Base-by-base conservation (phyloP, 2,888 invertebrate species). In the Allygus modestus region DNA sequence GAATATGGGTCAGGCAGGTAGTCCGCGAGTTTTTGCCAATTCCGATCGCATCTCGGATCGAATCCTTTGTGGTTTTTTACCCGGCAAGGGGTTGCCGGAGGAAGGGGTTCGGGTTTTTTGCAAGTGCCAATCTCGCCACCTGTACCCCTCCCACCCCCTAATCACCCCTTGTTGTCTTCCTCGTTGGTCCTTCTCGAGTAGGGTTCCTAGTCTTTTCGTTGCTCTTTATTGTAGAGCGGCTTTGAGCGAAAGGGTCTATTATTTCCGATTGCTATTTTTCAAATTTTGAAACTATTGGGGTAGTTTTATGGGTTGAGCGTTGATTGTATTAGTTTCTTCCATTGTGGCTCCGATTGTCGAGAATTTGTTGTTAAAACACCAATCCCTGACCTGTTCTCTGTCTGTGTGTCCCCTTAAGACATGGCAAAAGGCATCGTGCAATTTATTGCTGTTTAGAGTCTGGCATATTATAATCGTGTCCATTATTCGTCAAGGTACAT, bases 1-100 rank as follows among this genome's bases (percentile, higher is more conserved):
- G 65, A 82, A 75, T 65, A 33, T 75, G 65, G 84, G 75, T 82
- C 75, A 75, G 82, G 61, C 65, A 82, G 82, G 79, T 79, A 58
- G 79, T 51, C 73, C 46, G 51, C 46, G 28, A n/a, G 37, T 77
- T 77, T 77, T 77, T 77, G 77, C 77, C 51, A 77, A 77, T 73
- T 23, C 23, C 51, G 77, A 77, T 77, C 77, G 7, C 77, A 23
- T 51, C 79, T 33, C 11, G 28, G 33, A 17, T 15, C 28, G 51
- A 51, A 28, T 51, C 79, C 58, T 58, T 79, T 58, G 79, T 79
- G 33, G n/a, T 79, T 79, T 79, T 79, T 79, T 58, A 51, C 79
- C 11, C 28, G 51, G 77, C n/a, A 79, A 79, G 79, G 79, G 79
- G 79, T 79, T 79, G 79, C 11, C 1, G 46, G 11, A 23, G 51